Evolutionary conservation across 35 echinoderm and acorn worm species (phyloP).

Genomic region (Heliocidaris tuberculata): DNA sequence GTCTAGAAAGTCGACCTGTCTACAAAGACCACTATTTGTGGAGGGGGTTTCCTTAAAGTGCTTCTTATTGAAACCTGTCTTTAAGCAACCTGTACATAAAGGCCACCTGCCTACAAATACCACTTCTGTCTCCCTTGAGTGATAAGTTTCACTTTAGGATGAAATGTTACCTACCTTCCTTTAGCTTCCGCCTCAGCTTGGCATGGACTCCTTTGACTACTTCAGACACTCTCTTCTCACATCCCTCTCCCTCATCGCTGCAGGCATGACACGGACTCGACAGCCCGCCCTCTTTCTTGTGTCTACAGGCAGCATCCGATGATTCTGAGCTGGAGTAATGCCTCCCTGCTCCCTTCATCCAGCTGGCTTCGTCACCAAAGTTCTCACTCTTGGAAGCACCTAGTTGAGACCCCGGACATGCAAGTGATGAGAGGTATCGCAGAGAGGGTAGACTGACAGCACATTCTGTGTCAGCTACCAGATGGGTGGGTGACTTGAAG

Average conservation of each 20-base stretch:
- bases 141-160: neutral
- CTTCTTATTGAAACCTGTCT: no score
- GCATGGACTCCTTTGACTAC: conserved; percentile 93
- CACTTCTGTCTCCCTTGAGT: no score
- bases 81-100: neutral
- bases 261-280: neutral
- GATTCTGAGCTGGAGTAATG: neutral
- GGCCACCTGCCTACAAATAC: neutral
- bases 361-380: neutral
- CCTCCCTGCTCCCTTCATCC: neutral
- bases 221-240: conserved; percentile 60
- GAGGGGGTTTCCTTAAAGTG: no score
- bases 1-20: no score
- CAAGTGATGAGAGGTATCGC: neutral
- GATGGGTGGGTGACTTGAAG: neutral
- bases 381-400: no score
- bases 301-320: neutral
- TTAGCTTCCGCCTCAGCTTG: conserved; percentile 83
- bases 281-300: neutral
- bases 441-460: neutral
- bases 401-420: neutral
- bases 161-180: conserved; percentile 78
- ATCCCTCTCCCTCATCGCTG: conserved; percentile 69
- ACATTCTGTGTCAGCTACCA: neutral
- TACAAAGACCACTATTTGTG: no score